Base-by-base conservation (phyloP, 2,797 vertebrate species). In the Sebastes kiyomatsui region DNA sequence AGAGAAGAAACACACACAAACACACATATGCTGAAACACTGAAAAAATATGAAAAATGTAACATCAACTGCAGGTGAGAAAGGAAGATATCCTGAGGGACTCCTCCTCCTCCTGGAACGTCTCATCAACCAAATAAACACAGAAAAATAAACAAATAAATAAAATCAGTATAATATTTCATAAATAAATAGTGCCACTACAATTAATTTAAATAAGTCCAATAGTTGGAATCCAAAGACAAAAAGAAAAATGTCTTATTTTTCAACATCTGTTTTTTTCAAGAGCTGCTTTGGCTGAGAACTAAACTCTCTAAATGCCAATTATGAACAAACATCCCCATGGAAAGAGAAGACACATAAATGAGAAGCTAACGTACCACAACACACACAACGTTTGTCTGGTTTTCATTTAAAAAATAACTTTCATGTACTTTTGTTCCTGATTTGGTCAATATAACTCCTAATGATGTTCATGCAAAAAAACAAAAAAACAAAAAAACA, bases 1-100 rank as follows among this genome's bases (percentile, higher is more conserved):
- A 82, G 92, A 87, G 32, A 70, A 69, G 75, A 35, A 64, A 75
- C 18, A 33, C 12, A 66, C 4, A 67, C 65, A 28, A 4, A 56
- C 38, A 76, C 32, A 73, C 32, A 56, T 14, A 59, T 38, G 18
- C 0, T 81, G 32, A 67, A 67, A 79, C 12, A 69, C 10, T 52
- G 30, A 60, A 69, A 61, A 12, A 46, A 68, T 32, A 25, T 16
- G 6, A 77, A 38, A 32, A 32, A 77, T 64, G 12, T 33, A 52
- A 33, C 18, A 61, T 76, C 12, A 32, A 80, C 20, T 65, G 25
- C 28, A 55, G 18, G 13, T 60, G 58, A 35, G n/a, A 32, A 12
- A 38, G 18, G 23, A 42, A 52, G 66, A 33, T 33, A 18, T 30
- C 66, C 38, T 7, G 25, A 77, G 49, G 67, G 66, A 67, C 16